Evolutionary conservation across 2,888 invertebrate genomes (phyloP).

Genomic region (Carabus problematicus): DNA sequence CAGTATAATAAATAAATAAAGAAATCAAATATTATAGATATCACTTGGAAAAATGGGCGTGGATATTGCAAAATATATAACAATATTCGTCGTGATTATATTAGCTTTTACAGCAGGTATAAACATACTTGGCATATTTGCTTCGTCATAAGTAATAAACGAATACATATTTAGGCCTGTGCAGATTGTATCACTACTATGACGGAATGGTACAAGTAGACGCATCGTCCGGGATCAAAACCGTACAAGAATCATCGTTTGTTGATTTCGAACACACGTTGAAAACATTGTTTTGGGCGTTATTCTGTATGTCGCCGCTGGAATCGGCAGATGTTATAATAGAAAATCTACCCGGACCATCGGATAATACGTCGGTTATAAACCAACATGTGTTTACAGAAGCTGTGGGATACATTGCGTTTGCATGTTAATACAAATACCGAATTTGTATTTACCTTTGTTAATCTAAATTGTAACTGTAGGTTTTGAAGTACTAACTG

Average conservation of each 20-base stretch:
- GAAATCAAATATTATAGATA: constrained; percentile 58
- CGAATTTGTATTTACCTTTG: background rate
- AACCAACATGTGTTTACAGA: constrained; percentile 70
- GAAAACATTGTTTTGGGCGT: constrained; percentile 73
- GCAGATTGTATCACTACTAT: constrained; percentile 71
- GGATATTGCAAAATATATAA: constrained; percentile 69
- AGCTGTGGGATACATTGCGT: constrained; percentile 71
- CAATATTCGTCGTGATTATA: constrained; percentile 68
- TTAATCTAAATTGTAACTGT: constrained; percentile 42
- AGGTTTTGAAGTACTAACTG: constrained; percentile 72
- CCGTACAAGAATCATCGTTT: constrained; percentile 67
- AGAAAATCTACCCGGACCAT: constrained; percentile 64
- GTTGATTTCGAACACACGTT: constrained; percentile 66
- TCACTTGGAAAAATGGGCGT: constrained; percentile 72
- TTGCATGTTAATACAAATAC: constrained; percentile 58
- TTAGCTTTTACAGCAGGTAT: constrained; percentile 65
- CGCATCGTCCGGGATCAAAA: constrained; percentile 65
- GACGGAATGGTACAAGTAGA: constrained; percentile 68
- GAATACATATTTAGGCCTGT: constrained; percentile 56
- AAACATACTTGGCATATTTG: background rate
- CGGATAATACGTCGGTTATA: constrained; percentile 59
- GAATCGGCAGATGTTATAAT: constrained; percentile 72
- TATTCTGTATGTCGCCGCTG: constrained; percentile 72
- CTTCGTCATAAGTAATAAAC: background rate
- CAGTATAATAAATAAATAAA: background rate